Base-by-base conservation (phyloP, 2,888 invertebrate genomes). In the Peribatodes rhomboidaria region DNA sequence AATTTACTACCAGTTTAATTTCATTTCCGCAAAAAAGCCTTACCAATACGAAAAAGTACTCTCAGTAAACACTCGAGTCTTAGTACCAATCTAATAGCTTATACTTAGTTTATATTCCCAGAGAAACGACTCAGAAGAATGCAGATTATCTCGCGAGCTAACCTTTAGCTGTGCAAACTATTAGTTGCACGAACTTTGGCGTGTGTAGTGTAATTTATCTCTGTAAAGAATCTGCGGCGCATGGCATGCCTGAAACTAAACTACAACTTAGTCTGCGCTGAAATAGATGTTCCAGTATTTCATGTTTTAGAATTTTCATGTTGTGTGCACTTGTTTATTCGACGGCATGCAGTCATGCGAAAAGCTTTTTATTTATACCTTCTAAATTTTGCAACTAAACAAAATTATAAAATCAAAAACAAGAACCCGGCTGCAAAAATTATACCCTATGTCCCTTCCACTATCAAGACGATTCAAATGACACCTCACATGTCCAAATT, bases 141-240 rank as follows among this genome's bases (percentile, higher is more conserved):
- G 63, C 53, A 62, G 62, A 68, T 67, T 64, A 62, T 65, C 59
- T 67, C 50, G 42, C 57, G 44, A 64, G 56, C 66, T 70, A 62
- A 66, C 68, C 66, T 70, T 62, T 56, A 20, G 47, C 49, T 37
- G 27, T 52, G 46, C 37, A 46, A 61, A 62, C 61, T 65, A 68
- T 72, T 72, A 67, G 65, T 68, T 68, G 59, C 65, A 68, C 68
- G 65, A 72, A 68, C 65, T 72, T 68, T 61, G 65, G 61, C 69
- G 61, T 65, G 63, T 71, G 65, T 61, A 64, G 42, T 68, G 67
- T 61, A 67, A 68, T 72, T 70, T 70, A 70, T 72, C 72, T 67
- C 68, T 49, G 46, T 54, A 63, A 67, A 64, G 70, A 67, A 70
- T 67, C 56, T 66, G 42, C 60, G 52, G 33, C 42, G 39, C 55